phyloP scores from a whole-genome alignment of 1,140 invertebrate species.

The Diorhabda elongata region DNA sequence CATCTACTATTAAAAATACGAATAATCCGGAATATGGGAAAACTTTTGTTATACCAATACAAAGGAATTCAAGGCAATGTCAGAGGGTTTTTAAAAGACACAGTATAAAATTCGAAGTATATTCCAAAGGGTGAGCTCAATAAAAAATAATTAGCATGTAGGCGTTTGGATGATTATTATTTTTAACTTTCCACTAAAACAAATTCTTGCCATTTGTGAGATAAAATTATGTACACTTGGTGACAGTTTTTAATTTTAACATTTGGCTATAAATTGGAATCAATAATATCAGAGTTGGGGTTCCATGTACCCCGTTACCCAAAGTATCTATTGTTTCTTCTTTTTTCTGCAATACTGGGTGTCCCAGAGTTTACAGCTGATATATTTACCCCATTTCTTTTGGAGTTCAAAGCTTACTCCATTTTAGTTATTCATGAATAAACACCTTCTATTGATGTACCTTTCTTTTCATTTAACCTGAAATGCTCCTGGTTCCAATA shows the following conservation, averaged over 20 bases:
- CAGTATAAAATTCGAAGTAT: conserved; percentile 84
- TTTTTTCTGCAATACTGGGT: background rate
- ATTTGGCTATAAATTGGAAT: background rate
- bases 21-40: conserved; percentile 87
- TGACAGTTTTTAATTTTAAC: background rate
- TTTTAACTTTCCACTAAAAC: background rate
- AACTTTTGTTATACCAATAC: conserved; percentile 72
- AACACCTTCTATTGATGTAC: too few species aligned
- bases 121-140: conserved; percentile 79
- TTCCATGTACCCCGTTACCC: background rate
- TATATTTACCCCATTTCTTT: too few species aligned
- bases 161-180: background rate
- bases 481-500: too few species aligned
- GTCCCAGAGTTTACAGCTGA: too few species aligned
- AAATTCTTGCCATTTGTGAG: background rate
- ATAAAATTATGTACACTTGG: background rate
- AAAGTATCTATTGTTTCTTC: background rate
- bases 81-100: conserved; percentile 84
- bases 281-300: background rate
- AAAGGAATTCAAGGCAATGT: conserved; percentile 73
- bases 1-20: conserved; percentile 74
- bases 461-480: too few species aligned
- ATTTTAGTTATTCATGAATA: too few species aligned
- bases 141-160: background rate
- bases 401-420: too few species aligned